Evolutionary conservation across 2,888 invertebrate species (phyloP).

Genomic region (Drosophila peninsularis): DNA sequence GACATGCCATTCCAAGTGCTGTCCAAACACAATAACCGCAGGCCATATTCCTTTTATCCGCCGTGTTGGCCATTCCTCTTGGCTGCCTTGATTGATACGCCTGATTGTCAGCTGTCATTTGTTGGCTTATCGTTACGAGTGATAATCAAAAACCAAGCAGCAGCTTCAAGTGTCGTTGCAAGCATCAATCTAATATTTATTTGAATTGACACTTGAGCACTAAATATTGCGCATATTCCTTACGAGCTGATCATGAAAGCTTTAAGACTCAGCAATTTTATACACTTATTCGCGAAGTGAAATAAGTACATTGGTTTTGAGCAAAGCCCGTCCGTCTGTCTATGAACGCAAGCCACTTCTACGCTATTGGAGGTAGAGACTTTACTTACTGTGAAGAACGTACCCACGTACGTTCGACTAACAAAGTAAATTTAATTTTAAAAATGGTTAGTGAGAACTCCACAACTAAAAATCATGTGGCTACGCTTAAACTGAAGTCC

Average conservation of each 20-base stretch:
- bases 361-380: too few relatives aligned
- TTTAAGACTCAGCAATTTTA: too few relatives aligned
- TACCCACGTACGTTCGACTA: too few relatives aligned
- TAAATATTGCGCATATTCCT: not conserved
- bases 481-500: too few relatives aligned
- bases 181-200: slow-evolving; percentile 28
- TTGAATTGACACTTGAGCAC: slow-evolving; percentile 21
- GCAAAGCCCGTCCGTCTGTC: too few relatives aligned
- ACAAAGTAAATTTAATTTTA: too few relatives aligned
- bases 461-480: too few relatives aligned
- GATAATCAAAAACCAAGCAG: slow-evolving; percentile 14
- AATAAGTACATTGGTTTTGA: too few relatives aligned
- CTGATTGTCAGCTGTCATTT: slow-evolving; percentile 50
- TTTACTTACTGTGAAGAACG: too few relatives aligned
- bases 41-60: slow-evolving; percentile 4
- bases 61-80: slow-evolving; percentile 14
- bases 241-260: too few relatives aligned
- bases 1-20: slow-evolving; percentile 52
- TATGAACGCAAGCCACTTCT: too few relatives aligned
- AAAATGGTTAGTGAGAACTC: not conserved
- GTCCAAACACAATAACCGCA: slow-evolving; percentile 50
- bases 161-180: slow-evolving; percentile 24
- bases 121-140: slow-evolving; percentile 68
- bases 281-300: too few relatives aligned
- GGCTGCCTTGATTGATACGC: slow-evolving; percentile 65